Base-by-base conservation (phyloP, 1,140 invertebrate species). In the Eueides isabella region DNA sequence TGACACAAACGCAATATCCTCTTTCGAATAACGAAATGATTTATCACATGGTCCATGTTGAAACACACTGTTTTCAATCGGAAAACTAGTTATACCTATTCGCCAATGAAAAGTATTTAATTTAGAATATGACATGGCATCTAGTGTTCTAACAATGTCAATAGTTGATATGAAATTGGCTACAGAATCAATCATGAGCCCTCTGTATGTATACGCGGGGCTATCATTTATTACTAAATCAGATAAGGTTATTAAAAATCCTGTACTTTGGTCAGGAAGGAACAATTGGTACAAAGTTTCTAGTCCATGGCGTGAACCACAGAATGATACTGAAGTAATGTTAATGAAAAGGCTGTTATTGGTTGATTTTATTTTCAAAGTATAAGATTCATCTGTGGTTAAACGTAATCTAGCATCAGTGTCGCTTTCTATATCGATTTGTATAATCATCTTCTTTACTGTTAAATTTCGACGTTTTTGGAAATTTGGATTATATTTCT, bases 81-180 rank as follows among this genome's bases (percentile, higher is more conserved):
- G 97, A 87, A 97, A 97, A 83, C 96, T 97, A 72, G 97, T 97
- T 0, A 95, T 95, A 83, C 97, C 97, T 0, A 97, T 94, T 80
- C 97, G 96, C 97, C 97, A 97, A 87, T 98, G 97, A 55, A 98
- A 95, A 4, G 96, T 96, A 90, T 98, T 98, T 29, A 98, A 91
- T 92, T 98, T 98, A 61, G 94, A 95, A 62, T 95, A 94, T 0
- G 96, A 95, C 95, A 98, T 97, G 2, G 94, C 96, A 67, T 96
- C 95, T 19, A 98, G 90, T 0, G 96, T 96, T 68, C 95, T 93
- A 80, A 95, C 94, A 14, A 98, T 94, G 74, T 95, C 93, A 11
- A 93, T 81, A 6, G 97, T 81, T 1, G 96, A 94, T 73, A 97
- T 94, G 81, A 95, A 98, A 90, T 97, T 96, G 55, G 97, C 92